phyloP scores from a whole-genome alignment of 2,797 vertebrate species.

The Apogon talboti region DNA sequence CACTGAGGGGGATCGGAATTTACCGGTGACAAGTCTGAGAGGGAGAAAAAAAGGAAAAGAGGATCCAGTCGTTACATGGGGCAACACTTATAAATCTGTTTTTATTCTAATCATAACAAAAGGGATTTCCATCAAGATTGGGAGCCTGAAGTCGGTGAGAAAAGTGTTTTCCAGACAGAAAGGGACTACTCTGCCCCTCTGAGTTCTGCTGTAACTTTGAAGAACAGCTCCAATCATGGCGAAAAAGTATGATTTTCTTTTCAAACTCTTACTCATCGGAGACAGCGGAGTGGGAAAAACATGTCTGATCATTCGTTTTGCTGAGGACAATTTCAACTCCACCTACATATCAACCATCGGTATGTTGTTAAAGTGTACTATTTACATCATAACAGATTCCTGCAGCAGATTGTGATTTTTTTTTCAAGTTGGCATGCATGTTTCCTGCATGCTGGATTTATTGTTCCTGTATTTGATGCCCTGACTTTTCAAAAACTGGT shows the following conservation, averaged over 20 bases:
- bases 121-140: not conserved
- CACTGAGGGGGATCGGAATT: slow-evolving; percentile 71
- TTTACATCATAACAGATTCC: slow-evolving; percentile 10
- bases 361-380: slow-evolving; percentile 71
- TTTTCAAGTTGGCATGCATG: slow-evolving; percentile 1
- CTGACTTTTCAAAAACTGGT: slow-evolving; percentile 42
- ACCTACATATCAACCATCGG: slow-evolving; percentile 97
- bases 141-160: slow-evolving; percentile 19
- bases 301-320: slow-evolving; percentile 94
- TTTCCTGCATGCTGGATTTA: slow-evolving; percentile 39
- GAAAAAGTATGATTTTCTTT: slow-evolving; percentile 97
- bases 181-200: not conserved
- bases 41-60: slow-evolving; percentile 18
- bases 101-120: slow-evolving; percentile 2
- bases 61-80: slow-evolving; percentile 27
- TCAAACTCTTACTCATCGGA: slow-evolving; percentile 94
- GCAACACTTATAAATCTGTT: slow-evolving; percentile 2
- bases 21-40: slow-evolving; percentile 74
- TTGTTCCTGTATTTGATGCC: slow-evolving; percentile 18
- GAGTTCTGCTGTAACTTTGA: slow-evolving; percentile 12
- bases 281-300: slow-evolving; percentile 98
- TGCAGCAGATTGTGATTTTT: slow-evolving; percentile 3
- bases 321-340: slow-evolving; percentile 94
- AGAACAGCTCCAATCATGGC: slow-evolving; percentile 82
- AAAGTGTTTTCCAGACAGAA: not conserved